Base-by-base conservation (phyloP, 2,888 invertebrate species). In the Hypselothyrea guttata region DNA sequence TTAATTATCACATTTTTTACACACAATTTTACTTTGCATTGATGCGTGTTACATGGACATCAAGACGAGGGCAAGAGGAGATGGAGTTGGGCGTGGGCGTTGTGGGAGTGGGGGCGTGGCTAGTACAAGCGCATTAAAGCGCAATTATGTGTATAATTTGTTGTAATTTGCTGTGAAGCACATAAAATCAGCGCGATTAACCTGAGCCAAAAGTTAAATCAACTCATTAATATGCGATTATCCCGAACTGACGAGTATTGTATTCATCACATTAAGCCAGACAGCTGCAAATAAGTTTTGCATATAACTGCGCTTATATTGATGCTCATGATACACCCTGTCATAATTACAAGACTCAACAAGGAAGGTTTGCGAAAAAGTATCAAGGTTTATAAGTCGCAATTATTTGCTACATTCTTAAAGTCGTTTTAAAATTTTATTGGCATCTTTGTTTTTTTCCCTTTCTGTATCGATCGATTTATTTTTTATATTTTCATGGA, bases 1-100 rank as follows among this genome's bases (percentile, higher is more conserved):
- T 84, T 78, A 84, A 78, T 84, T 78, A 84, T 78, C 75, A 82
- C 78, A 78, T 84, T 82, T 84, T 84, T 82, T 78, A 79, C 78
- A 79, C 76, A 83, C 81, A 84, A 83, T 79, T 78, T 79, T 79
- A 84, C 83, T 79, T 84, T 82, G 75, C 72, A 71, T 71, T 75
- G 85, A 84, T 83, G 75, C 63, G 58, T 22, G 22, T 48, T 58
- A 53, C 45, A 52, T 40, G 16, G 15, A 8, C 44, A n/a, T n/a
- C n/a, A n/a, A n/a, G n/a, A n/a, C n/a, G n/a, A n/a, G n/a, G n/a
- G n/a, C n/a, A n/a, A n/a, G 28, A 22, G 33, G 16, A 11, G 28
- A 12, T 30, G 12, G 8, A 16, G 52, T 33, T 33, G 41, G 15
- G 53, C 31, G 22, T 27, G 57, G 31, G 55, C 4, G 37, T 34